Conservation (phyloP, 2,888 invertebrate species). For the Trichogramma evanescens region DNA sequence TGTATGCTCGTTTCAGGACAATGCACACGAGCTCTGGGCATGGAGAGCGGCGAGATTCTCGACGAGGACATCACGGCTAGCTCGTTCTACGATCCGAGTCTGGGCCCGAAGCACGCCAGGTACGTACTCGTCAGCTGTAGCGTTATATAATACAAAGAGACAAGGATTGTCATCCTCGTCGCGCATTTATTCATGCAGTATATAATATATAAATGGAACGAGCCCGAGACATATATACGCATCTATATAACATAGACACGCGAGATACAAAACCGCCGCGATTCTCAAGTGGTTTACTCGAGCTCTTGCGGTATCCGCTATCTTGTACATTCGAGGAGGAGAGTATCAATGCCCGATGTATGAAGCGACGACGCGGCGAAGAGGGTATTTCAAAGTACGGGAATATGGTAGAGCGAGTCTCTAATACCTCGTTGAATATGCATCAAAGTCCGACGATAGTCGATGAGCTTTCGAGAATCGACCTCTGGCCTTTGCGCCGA, state of each 20-base stretch:
- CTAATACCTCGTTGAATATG: conserved; percentile 15
- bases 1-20: conserved; percentile 36
- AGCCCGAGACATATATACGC: too few species aligned
- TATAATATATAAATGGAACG: too few species aligned
- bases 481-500: too few species aligned
- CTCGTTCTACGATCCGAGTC: conserved; percentile 44
- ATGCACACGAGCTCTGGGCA: conserved; percentile 41
- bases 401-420: not conserved
- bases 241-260: not conserved
- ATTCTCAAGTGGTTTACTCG: not conserved
- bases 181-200: too few species aligned
- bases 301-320: too few species aligned
- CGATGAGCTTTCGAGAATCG: not conserved
- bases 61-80: conserved; percentile 46
- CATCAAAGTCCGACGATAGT: conserved; percentile 7
- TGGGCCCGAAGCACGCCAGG: conserved; percentile 44
- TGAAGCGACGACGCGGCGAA: too few species aligned
- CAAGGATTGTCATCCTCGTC: too few species aligned
- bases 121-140: conserved; percentile 18
- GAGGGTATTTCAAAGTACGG: too few species aligned
- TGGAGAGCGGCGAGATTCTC: conserved; percentile 44
- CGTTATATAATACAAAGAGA: too few species aligned
- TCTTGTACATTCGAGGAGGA: too few species aligned
- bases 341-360: too few species aligned
- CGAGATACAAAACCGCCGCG: not conserved